Evolutionary conservation across 2,888 invertebrate species (phyloP).

Genomic region (Zygaena filipendulae): DNA sequence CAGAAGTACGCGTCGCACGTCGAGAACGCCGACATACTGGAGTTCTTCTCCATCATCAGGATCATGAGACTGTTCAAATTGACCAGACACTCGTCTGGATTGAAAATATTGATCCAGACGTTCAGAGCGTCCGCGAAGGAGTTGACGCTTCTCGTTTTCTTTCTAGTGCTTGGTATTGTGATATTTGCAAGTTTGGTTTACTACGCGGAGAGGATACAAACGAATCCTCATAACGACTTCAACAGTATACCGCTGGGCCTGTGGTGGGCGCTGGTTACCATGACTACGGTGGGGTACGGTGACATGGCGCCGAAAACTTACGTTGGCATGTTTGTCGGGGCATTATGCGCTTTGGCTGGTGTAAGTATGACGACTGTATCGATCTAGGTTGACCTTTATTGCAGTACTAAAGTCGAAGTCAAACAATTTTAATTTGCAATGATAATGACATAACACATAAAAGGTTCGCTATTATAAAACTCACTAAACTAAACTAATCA

Average conservation of each 20-base stretch:
- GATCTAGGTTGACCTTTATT: too few species aligned
- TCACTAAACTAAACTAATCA: slow-evolving; percentile 1
- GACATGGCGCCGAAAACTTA: slow-evolving; percentile 99
- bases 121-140: slow-evolving; percentile 98
- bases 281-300: slow-evolving; percentile 99
- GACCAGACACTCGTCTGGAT: slow-evolving; percentile 95
- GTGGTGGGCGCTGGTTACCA: slow-evolving; percentile 99
- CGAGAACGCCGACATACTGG: slow-evolving; percentile 95
- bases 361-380: too few species aligned
- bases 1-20: slow-evolving; percentile 91
- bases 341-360: slow-evolving; percentile 97
- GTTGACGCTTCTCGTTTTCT: slow-evolving; percentile 95
- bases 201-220: slow-evolving; percentile 96
- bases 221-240: slow-evolving; percentile 96
- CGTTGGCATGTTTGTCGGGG: slow-evolving; percentile 98
- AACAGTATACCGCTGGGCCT: slow-evolving; percentile 97
- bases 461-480: too few species aligned
- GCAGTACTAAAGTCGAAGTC: too few species aligned
- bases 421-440: too few species aligned
- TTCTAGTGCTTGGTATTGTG: slow-evolving; percentile 96
- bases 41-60: slow-evolving; percentile 97
- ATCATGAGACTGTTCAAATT: slow-evolving; percentile 98
- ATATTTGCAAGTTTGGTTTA: slow-evolving; percentile 98
- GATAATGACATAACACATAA: too few species aligned
- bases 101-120: slow-evolving; percentile 98